phyloP scores from a whole-genome alignment of 2,797 vertebrate species.

The Etheostoma nigrum region DNA sequence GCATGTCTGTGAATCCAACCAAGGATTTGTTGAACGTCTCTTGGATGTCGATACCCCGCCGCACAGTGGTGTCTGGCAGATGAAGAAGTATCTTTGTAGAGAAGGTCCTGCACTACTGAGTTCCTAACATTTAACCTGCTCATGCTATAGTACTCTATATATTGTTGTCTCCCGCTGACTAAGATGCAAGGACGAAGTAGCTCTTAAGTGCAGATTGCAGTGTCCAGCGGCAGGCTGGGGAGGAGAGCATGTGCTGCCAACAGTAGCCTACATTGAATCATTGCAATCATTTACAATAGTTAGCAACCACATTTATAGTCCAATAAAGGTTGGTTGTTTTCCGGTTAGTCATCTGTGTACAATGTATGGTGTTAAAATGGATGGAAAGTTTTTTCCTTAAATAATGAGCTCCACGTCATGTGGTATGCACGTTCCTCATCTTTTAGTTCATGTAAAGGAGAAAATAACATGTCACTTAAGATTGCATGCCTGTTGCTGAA shows the following conservation, averaged over 20 bases:
- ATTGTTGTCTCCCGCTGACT: constrained; percentile 30
- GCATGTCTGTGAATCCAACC: constrained; percentile 40
- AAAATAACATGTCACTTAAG: constrained; percentile 68
- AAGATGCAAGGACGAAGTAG: constrained; percentile 27
- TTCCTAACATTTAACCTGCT: constrained; percentile 57
- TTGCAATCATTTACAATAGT: constrained; percentile 54
- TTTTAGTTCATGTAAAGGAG: constrained; percentile 52
- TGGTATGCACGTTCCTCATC: constrained; percentile 36
- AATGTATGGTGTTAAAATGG: constrained; percentile 28
- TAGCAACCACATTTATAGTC: constrained; percentile 51
- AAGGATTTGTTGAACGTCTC: constrained; percentile 47
- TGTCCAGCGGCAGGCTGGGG: not conserved
- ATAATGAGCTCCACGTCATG: constrained; percentile 29
- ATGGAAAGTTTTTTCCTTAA: constrained; percentile 41
- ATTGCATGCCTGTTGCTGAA: constrained; percentile 60
- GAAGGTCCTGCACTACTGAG: constrained; percentile 28
- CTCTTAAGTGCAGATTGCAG: constrained; percentile 17
- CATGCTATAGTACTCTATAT: constrained; percentile 21
- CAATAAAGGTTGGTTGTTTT: constrained; percentile 63
- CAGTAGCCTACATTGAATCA: constrained; percentile 12
- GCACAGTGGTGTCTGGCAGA: constrained; percentile 51
- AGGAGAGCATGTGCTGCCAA: constrained; percentile 22
- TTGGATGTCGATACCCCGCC: constrained; percentile 45
- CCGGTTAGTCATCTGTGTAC: constrained; percentile 44
- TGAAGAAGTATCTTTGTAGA: constrained; percentile 31